Conservation (phyloP, 2,113 vertebrate genomes). For the Notiomystis cincta region DNA sequence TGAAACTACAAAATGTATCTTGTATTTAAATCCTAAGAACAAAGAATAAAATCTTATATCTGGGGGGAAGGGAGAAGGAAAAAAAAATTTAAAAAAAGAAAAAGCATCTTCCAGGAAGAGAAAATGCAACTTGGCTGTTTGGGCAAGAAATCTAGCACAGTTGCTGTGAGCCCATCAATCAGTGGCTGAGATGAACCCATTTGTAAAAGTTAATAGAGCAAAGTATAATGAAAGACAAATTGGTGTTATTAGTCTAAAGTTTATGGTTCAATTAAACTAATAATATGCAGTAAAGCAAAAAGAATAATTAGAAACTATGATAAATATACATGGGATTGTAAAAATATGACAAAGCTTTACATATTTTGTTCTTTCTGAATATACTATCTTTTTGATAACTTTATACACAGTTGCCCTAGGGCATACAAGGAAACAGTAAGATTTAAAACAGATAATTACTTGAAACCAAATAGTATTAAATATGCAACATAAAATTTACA, state of each 20-base stretch:
- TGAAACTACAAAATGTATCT: not conserved
- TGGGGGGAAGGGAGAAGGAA: not conserved
- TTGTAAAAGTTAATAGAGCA: slow-evolving; percentile 60
- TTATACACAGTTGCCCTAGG: slow-evolving; percentile 31
- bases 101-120: not conserved
- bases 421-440: not conserved
- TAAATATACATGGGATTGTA: slow-evolving; percentile 25
- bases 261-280: slow-evolving; percentile 46
- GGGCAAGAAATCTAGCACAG: not conserved
- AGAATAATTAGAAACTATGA: slow-evolving; percentile 52
- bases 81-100: fast-evolving
- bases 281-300: slow-evolving; percentile 49
- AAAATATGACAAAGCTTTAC: slow-evolving; percentile 1
- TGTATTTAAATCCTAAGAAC: not conserved
- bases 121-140: not conserved
- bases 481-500: slow-evolving; percentile 18
- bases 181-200: not conserved
- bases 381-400: not conserved
- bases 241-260: slow-evolving; percentile 37
- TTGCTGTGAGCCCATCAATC: slow-evolving; percentile 17
- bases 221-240: slow-evolving; percentile 62
- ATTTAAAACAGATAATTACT: not conserved
- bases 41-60: not conserved
- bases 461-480: slow-evolving; percentile 34
- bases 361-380: not conserved